A percentile compares a stretch with the other conserved stretches of the same genome.
These are phyloP conservation scores for Plestiodon gilberti DNA, from an alignment of 2,113 vertebrate species.

Conservation along the genomic window DNA sequence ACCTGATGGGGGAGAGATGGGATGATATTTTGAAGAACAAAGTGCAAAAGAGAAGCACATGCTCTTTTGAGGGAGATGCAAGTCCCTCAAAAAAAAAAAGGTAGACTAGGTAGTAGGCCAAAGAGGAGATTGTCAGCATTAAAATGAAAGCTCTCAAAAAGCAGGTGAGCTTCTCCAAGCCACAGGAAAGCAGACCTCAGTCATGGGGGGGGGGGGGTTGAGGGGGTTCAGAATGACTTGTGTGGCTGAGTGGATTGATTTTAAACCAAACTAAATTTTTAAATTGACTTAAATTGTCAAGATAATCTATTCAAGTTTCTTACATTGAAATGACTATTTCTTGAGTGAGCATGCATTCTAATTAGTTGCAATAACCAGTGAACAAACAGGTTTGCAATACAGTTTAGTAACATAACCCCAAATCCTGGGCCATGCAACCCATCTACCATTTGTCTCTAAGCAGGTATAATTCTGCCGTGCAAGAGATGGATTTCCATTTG, in stretches of 20 bases:
- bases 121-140: neutral
- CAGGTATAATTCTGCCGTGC: neutral
- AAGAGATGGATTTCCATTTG: neutral
- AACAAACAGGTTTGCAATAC: neutral
- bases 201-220: no score
- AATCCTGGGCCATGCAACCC: neutral
- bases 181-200: neutral
- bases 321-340: neutral
- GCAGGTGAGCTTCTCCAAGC: neutral
- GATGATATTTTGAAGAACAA: neutral
- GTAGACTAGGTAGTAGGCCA: neutral
- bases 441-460: neutral
- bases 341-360: neutral
- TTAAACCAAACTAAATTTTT: neutral
- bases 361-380: neutral
- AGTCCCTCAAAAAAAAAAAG: neutral
- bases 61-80: neutral
- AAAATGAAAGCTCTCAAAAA: neutral
- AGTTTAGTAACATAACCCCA: neutral
- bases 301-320: neutral
- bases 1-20: neutral
- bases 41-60: accelerated
- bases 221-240: neutral
- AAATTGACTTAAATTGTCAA: neutral
- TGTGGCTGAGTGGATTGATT: neutral